Evolutionary conservation across 2,113 vertebrate genomes (phyloP).

Genomic region (Riparia riparia): DNA sequence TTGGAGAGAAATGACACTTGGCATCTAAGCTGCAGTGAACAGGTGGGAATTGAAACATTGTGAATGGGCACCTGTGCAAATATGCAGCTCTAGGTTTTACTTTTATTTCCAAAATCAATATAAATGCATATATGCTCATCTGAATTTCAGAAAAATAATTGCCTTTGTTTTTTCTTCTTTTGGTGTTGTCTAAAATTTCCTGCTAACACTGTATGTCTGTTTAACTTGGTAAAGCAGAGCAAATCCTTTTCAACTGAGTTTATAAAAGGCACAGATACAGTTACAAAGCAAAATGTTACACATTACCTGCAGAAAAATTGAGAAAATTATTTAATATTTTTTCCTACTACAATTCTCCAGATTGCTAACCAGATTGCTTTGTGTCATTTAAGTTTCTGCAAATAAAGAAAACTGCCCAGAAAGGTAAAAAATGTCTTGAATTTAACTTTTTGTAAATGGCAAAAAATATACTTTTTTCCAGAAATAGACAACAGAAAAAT

Average conservation of each 20-base stretch:
- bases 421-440: background rate
- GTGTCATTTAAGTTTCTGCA: background rate
- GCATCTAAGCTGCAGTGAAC: background rate
- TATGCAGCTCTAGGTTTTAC: background rate
- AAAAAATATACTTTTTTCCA: background rate
- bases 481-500: background rate
- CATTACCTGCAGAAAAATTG: background rate
- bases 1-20: background rate
- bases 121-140: background rate
- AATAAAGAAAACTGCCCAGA: background rate
- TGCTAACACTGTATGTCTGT: background rate
- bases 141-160: conserved; percentile 1
- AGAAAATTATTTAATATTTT: background rate
- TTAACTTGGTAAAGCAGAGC: background rate
- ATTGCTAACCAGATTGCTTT: background rate
- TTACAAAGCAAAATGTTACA: background rate
- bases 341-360: background rate
- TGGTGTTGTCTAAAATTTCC: background rate
- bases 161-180: background rate
- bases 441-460: background rate
- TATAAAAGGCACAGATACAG: background rate
- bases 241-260: background rate
- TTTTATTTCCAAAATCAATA: background rate
- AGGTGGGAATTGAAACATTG: background rate
- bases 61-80: background rate